A percentile compares a stretch with the other conserved stretches of the same genome.
Conservation (phyloP, 2,888 invertebrate genomes). For the Daptonema setosum region DNA sequence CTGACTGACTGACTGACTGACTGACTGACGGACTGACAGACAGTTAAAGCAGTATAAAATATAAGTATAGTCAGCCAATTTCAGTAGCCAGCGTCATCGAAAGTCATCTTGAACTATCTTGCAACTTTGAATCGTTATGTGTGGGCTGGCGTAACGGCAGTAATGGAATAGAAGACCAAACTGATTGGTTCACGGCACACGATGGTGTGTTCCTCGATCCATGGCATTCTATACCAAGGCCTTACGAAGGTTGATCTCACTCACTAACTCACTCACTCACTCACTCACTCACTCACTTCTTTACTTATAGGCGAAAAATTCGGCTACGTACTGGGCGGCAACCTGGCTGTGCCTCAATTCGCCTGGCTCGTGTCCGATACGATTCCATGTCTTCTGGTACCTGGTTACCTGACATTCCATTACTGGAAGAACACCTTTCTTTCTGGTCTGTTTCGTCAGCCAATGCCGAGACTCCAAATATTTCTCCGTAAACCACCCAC, state of each 20-base stretch:
- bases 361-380: not conserved
- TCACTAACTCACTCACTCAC: not conserved
- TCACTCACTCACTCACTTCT: not conserved
- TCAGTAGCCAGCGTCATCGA: not conserved
- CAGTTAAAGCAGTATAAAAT: no score
- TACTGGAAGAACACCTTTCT: slow-evolving; percentile 6
- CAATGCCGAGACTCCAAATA: not conserved
- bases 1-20: no score
- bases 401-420: not conserved
- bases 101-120: not conserved
- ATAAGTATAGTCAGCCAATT: not conserved
- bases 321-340: not conserved
- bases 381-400: not conserved
- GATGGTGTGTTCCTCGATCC: not conserved
- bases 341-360: not conserved
- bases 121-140: not conserved
- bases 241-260: not conserved
- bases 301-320: not conserved
- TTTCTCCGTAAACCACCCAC: not conserved
- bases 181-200: not conserved
- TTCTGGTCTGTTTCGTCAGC: not conserved
- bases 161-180: not conserved
- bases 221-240: not conserved
- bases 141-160: not conserved
- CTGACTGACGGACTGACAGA: no score